phyloP scores from a whole-genome alignment of 1,140 invertebrate species.

The Antheraea mylitta region DNA sequence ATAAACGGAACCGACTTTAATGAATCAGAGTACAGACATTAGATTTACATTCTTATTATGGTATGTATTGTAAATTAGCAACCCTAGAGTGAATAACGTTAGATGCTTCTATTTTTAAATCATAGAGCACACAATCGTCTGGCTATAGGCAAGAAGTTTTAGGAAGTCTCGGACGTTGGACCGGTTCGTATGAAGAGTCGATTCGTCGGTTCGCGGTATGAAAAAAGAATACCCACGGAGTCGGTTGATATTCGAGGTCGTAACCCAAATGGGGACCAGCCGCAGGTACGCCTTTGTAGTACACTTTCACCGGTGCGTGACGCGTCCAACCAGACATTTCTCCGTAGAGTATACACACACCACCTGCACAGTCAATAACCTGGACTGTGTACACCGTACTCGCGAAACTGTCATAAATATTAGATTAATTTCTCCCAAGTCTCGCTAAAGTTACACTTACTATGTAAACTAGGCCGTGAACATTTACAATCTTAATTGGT shows the following conservation, averaged over 20 bases:
- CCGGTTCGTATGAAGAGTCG: constrained; percentile 53
- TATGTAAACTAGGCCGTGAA: constrained; percentile 21
- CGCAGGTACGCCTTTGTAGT: constrained; percentile 61
- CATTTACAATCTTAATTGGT: constrained; percentile 18
- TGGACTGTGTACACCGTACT: constrained; percentile 23
- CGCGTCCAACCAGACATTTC: constrained; percentile 59
- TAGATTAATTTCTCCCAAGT: constrained; percentile 14
- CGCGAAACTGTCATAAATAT: constrained; percentile 26
- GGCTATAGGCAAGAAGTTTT: constrained; percentile 11
- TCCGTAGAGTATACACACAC: constrained; percentile 51
- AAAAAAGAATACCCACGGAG: constrained; percentile 56
- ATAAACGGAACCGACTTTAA: no score
- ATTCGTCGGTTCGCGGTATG: constrained; percentile 44
- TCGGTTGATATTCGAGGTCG: constrained; percentile 67
- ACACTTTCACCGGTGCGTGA: constrained; percentile 73
- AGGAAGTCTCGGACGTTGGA: constrained; percentile 39
- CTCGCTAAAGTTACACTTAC: constrained; percentile 27
- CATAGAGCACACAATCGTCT: constrained; percentile 40
- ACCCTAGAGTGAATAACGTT: background rate
- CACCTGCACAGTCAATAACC: constrained; percentile 20
- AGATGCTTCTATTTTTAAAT: constrained; percentile 12
- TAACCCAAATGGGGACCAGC: constrained; percentile 70
- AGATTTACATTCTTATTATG: no score
- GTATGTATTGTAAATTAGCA: background rate
- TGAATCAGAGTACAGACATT: no score